Base-by-base conservation (phyloP, 1,140 invertebrate species). In the Drosophila bocqueti region DNA sequence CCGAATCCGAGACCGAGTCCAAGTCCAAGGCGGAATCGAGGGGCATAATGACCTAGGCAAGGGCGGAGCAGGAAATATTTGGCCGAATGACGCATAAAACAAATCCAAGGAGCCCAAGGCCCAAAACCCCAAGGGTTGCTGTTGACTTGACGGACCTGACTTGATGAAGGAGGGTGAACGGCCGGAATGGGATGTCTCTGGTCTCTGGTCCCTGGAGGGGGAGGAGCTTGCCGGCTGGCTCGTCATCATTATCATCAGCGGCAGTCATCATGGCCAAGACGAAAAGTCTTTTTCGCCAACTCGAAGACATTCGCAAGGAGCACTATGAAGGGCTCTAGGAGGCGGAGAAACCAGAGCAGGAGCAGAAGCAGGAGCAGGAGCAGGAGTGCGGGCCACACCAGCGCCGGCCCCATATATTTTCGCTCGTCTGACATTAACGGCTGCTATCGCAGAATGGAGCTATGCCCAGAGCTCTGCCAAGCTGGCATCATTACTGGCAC, bases 401-500 rank as follows among this genome's bases (percentile, higher is more conserved):
- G 42, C 58, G 52, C 52, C 43, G 74, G 43, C 50, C 52, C 75
- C 81, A 92, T 92, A 92, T 92, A 92, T 92, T 92, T 92, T 86
- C 84, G 71, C 80, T 85, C 85, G 84, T 90, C 91, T 92, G 91
- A 92, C 91, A 92, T 86, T 92, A 92, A 92, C 91, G 84, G 84
- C 84, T 92, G 87, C 91, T 92, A 92, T 92, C 91, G 91, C 85
- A 72, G 78, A 71, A 68, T 76, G 76, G 65, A 73, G 61, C 76
- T 60, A 66, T 82, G 59, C 75, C 63, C 76, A 62, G 71, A 68
- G 82, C 82, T 77, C 57, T 81, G 82, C 66, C 77, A 81, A 81
- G 82, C 82, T 71, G 85, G 85, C 85, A 90, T 90, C 85, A 90
- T 89, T 89, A 89, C 85, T 81, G 85, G 85, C 85, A 84, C 66